Evolutionary conservation across 2,797 vertebrate species (phyloP).

Genomic region (Pseudochirops corinnae): DNA sequence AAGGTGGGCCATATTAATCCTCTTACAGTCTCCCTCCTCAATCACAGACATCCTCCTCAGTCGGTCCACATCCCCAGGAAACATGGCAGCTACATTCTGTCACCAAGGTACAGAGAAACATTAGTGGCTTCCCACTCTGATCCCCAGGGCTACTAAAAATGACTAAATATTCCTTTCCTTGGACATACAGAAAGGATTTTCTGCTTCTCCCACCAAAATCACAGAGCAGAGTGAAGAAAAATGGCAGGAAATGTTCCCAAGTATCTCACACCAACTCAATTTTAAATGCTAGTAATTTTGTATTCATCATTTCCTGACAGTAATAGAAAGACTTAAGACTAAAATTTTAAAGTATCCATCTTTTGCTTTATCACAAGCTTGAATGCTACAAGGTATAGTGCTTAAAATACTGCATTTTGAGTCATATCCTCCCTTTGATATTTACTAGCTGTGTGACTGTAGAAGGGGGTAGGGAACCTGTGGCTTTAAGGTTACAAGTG

Average conservation of each 20-base stretch:
- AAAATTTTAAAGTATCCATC: not conserved
- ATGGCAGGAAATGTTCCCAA: not conserved
- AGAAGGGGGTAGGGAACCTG: no score
- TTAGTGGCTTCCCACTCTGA: accelerated
- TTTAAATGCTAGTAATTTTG: not conserved
- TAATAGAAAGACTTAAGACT: not conserved
- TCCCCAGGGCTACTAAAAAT: not conserved
- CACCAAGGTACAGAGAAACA: not conserved
- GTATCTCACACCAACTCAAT: not conserved
- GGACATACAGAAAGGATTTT: not conserved
- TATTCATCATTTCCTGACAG: not conserved
- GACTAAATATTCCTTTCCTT: not conserved
- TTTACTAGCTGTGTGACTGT: not conserved
- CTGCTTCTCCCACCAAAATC: not conserved
- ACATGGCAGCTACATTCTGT: slow-evolving; percentile 87
- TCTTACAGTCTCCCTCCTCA: slow-evolving; percentile 90
- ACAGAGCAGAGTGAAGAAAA: not conserved
- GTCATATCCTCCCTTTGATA: not conserved
- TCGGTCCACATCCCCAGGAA: slow-evolving; percentile 88
- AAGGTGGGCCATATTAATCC: slow-evolving; percentile 92
- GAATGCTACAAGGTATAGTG: not conserved
- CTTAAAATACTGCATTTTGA: not conserved
- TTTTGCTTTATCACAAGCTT: not conserved
- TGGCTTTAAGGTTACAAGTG: no score
- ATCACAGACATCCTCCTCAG: slow-evolving; percentile 91